phyloP scores from a whole-genome alignment of 2,888 invertebrate species.

The Scaptomyza caliginosa region DNA sequence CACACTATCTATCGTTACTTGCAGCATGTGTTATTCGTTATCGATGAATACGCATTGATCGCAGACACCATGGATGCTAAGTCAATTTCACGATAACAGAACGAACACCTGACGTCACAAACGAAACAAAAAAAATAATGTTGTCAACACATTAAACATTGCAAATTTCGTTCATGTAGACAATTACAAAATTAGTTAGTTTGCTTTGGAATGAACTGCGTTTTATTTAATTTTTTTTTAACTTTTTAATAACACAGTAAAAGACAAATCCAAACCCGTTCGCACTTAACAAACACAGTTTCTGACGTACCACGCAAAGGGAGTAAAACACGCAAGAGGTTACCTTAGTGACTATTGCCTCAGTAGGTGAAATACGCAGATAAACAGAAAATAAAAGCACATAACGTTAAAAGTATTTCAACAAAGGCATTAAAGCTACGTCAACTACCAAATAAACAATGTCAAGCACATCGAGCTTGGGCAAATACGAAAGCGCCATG shows the following conservation, averaged over 20 bases:
- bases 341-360: constrained; percentile 29
- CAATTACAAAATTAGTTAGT: background rate
- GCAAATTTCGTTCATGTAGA: background rate
- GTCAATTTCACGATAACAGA: background rate
- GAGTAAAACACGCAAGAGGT: background rate
- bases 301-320: constrained; percentile 42
- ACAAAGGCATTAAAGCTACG: background rate
- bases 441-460: constrained; percentile 37
- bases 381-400: constrained; percentile 25
- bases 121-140: background rate
- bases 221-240: background rate
- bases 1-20: constrained; percentile 24
- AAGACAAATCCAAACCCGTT: too few relatives aligned
- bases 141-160: background rate
- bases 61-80: too few relatives aligned
- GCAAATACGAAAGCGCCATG: constrained; percentile 23
- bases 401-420: constrained; percentile 17
- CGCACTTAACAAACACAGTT: background rate
- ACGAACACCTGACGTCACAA: background rate
- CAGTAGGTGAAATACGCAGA: constrained; percentile 35
- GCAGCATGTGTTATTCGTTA: background rate
- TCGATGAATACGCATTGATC: constrained; percentile 6
- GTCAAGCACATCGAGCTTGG: constrained; percentile 60
- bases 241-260: background rate
- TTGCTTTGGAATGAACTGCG: background rate